Percentiles rank a stretch among this genome's conserved stretches.
phyloP scores from a whole-genome alignment of 2,113 vertebrate genomes.

The Morone chrysops region DNA sequence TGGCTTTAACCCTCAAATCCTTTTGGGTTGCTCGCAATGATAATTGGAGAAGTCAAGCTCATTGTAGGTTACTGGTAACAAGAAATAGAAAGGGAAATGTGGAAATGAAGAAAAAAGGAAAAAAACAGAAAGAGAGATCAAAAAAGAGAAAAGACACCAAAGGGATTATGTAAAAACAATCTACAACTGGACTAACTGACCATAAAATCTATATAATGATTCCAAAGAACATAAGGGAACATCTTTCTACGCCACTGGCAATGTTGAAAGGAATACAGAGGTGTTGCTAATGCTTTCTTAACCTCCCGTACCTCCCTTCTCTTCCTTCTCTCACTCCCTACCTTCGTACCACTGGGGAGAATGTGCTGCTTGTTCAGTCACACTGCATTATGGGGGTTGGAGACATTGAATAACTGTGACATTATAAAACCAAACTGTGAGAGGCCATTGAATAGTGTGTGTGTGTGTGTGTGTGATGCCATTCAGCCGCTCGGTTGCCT shows the following conservation, averaged over 20 bases:
- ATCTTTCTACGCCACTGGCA: conserved; percentile 15
- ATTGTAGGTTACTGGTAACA: background rate
- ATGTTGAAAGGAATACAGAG: conserved; percentile 43
- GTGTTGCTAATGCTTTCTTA: conserved; percentile 54
- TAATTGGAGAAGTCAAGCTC: background rate
- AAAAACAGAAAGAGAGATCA: background rate
- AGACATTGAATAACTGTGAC: conserved; percentile 82
- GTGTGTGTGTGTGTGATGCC: conserved; percentile 57
- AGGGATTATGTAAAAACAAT: conserved; percentile 2
- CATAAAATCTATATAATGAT: conserved; percentile 49
- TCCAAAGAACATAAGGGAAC: conserved; percentile 18
- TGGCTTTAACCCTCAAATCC: background rate
- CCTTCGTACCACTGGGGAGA: conserved; percentile 47
- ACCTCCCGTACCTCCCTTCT: conserved; percentile 32
- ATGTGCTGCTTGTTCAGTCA: conserved; percentile 71
- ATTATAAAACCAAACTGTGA: conserved; percentile 85
- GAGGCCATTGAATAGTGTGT: conserved; percentile 69
- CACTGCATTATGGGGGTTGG: conserved; percentile 70
- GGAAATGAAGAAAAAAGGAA: background rate
- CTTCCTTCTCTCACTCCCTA: background rate
- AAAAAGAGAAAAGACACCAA: background rate
- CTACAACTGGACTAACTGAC: conserved; percentile 11
- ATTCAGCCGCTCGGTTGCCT: conserved; percentile 79
- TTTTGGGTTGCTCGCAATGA: background rate
- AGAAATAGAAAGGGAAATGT: background rate